Conservation (phyloP, 2,797 vertebrate species). For the Hoplostethus mediterraneus region DNA sequence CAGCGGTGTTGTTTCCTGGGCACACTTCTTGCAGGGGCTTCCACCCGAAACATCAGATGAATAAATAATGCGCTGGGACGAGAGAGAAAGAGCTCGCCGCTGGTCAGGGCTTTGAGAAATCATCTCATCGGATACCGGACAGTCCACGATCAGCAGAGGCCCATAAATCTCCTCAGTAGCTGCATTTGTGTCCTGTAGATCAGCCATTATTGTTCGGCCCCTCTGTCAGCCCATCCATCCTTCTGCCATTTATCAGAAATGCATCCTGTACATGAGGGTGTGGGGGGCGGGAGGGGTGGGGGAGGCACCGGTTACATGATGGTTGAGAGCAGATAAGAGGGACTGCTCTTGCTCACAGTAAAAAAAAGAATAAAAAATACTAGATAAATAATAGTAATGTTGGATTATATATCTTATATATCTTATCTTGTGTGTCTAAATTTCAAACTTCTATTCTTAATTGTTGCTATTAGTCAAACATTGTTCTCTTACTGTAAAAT, state of each 20-base stretch:
- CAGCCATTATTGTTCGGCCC: constrained; percentile 97
- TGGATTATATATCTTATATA: not conserved
- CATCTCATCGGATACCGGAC: constrained; percentile 94
- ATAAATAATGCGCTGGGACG: constrained; percentile 90
- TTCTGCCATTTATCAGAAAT: constrained; percentile 96
- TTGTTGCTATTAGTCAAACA: not conserved
- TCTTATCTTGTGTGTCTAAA: not conserved
- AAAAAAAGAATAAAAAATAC: not conserved
- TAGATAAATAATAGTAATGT: not conserved
- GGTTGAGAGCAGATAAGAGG: constrained; percentile 44
- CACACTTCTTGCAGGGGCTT: constrained; percentile 92
- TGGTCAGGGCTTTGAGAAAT: constrained; percentile 91
- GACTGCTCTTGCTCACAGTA: not conserved
- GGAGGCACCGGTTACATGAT: constrained; percentile 33
- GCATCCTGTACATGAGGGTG: constrained; percentile 82
- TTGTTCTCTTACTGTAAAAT: not conserved
- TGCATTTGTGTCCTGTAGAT: constrained; percentile 97
- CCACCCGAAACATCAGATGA: constrained; percentile 93
- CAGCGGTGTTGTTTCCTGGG: constrained; percentile 87
- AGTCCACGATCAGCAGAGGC: constrained; percentile 87
- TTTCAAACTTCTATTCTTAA: not conserved
- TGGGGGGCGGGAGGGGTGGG: not conserved
- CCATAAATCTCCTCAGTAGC: constrained; percentile 95
- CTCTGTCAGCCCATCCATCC: constrained; percentile 98
- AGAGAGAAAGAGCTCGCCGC: constrained; percentile 60